Evolutionary conservation across 2,888 invertebrate genomes (phyloP), one percentile per base, ranked within the genome.

Genomic region (Dexiosoma caninum): DNA sequence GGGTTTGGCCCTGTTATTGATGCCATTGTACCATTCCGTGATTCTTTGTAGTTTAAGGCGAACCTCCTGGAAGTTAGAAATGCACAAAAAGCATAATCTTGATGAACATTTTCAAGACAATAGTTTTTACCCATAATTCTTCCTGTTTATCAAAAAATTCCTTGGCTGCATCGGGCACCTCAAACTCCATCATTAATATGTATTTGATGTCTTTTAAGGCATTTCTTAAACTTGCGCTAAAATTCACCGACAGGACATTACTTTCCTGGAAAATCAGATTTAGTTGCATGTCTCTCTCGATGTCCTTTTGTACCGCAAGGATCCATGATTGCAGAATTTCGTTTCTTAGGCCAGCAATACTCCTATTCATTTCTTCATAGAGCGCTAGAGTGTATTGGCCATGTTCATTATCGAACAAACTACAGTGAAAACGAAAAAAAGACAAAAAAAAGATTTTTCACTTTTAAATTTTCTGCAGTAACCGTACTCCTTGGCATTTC

Each of bases 201-300:
- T 96, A 96, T 74, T 94, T 94, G 35, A 95, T 94, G 91, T 98
- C 97, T 66, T 94, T 92, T n/a, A 98, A 89, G 14, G 95, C 91
- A 83, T 93, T 93, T 49, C 92, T 92, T 44, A 98, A 91, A 93
- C 94, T 67, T 7, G 59, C 40, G 84, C 94, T 93, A 84, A 95
- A 95, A 88, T 95, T 95, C 42, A 94, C 91, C 44, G 91, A 89
- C 2, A 95, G 90, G 46, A 92, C 90, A 0, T 88, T 87, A 60
- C 93, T 91, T 0, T 92, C 70, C 60, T 80, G 84, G 8, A 69
- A 42, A 37, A 87, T 40, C 2, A 95, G 91, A 8, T 94, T 92
- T 84, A 94, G 93, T 0, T 90, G 90, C 82, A 95, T 91, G 85
- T 94, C 93, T 2, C 87, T 89, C 60, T 92, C 91, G 83, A 95